Evolutionary conservation across 2,797 vertebrate genomes (phyloP), one percentile per base, ranked within the genome.

Genomic region (Psittacula echo): DNA sequence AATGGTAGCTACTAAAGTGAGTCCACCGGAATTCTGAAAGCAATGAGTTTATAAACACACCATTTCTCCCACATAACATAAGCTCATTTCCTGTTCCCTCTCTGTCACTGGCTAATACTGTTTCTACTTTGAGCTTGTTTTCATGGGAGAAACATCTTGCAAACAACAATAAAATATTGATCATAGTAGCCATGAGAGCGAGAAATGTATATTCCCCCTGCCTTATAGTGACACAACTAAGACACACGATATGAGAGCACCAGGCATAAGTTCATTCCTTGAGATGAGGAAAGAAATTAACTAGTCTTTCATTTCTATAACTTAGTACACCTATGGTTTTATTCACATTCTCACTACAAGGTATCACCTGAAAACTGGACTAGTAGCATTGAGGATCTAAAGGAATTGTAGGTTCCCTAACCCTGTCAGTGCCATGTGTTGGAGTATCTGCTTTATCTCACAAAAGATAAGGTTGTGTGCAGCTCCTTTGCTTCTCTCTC

Each of bases 391-490:
- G 60, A 24, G 34, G 58, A 60, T 51, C 15, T 47, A 50, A 54
- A 73, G 27, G 11, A 74, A 34, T 8, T 5, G 37, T 27, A 47
- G 17, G 7, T 51, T 75, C 11, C 39, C 65, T 87, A 20, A 76
- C 5, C 3, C 27, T 1, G 0, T 47, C 11, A 19, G 16, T 24
- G 22, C 15, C 2, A 0, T n/a, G 29, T 41, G 19, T 32, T 44
- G n/a, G 18, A 20, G 4, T 39, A 37, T 48, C 61, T 85, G 22
- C 68, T 77, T 12, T 61, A 7, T 37, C 42, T 10, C 29, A 54
- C 19, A 53, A 72, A 10, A 42, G 37, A 80, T 29, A 65, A 83
- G 14, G 42, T 18, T 77, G 30, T 26, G n/a, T 39, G 58, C 68
- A 90, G 32, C 11, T 76, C 20, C 26, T 76, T 19, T 68, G 34